Evolutionary conservation across 1,140 invertebrate species (phyloP).

Genomic region (Eumeta japonica): DNA sequence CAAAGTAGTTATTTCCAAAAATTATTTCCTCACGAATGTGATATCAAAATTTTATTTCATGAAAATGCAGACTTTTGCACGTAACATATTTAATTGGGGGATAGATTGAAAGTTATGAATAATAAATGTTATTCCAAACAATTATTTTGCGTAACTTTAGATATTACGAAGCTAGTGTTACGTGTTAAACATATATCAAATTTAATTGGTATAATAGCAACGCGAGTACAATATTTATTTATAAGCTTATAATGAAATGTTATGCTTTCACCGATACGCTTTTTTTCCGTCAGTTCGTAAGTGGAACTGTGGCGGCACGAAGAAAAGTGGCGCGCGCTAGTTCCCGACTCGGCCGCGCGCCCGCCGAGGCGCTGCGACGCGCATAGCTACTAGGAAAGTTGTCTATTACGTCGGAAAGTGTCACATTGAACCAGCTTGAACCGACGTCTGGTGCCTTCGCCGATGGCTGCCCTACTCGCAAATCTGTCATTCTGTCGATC

Average conservation of each 20-base stretch:
- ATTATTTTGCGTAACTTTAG: no score
- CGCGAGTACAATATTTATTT: no score
- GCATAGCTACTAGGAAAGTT: conserved; percentile 57
- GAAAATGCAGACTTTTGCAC: no score
- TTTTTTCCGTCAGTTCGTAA: conserved; percentile 5
- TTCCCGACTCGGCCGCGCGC: conserved; percentile 23
- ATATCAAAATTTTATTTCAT: no score
- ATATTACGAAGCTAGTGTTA: no score
- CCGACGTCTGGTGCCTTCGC: conserved; percentile 42
- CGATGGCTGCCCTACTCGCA: conserved; percentile 48
- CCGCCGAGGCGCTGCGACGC: conserved; percentile 32
- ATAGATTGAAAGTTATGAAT: no score
- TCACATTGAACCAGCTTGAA: conserved; percentile 55
- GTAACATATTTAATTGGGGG: no score
- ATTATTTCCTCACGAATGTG: no score
- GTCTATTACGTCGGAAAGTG: conserved; percentile 52
- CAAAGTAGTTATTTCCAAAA: no score
- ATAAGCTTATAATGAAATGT: conserved; percentile 6
- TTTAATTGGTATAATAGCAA: no score
- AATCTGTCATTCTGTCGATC: conserved; percentile 54
- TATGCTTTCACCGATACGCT: conserved; percentile 8
- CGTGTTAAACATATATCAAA: no score
- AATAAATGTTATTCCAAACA: no score
- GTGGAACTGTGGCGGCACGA: conserved; percentile 15
- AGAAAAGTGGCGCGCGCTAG: conserved; percentile 38